Evolutionary conservation across 2,888 invertebrate genomes (phyloP).

Genomic region (Lycocerus yunnanus): DNA sequence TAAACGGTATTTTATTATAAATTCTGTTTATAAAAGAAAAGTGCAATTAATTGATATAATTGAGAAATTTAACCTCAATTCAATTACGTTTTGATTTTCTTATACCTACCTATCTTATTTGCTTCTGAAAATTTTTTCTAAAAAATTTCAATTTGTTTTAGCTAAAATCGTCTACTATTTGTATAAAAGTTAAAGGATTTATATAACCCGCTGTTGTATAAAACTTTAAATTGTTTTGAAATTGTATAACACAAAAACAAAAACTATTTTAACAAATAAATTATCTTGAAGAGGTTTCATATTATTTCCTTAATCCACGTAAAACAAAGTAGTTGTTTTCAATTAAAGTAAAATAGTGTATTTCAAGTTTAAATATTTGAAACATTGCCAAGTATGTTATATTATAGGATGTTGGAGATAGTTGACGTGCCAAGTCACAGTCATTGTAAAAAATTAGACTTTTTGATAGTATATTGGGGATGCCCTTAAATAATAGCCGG

Average conservation of each 20-base stretch:
- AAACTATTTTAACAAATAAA: neutral
- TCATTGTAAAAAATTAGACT: conserved; percentile 27
- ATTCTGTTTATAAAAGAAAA: neutral
- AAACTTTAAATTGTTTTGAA: neutral
- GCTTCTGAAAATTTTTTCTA: neutral
- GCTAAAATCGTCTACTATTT: neutral
- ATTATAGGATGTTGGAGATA: conserved; percentile 37
- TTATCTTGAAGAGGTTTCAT: neutral
- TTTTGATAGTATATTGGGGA: neutral
- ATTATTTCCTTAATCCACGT: conserved; percentile 9
- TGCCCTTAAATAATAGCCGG: neutral
- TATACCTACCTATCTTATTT: neutral
- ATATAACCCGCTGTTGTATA: neutral
- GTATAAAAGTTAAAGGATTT: neutral
- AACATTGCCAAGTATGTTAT: conserved; percentile 38
- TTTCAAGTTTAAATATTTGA: conserved; percentile 39
- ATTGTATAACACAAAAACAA: neutral
- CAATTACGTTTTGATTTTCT: neutral
- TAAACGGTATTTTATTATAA: neutral
- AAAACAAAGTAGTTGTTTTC: conserved; percentile 27
- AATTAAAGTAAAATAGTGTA: conserved; percentile 28
- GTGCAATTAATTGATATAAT: too few relatives aligned
- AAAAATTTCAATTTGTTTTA: neutral
- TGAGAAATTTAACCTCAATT: too few relatives aligned
- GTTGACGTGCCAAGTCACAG: conserved; percentile 35